Evolutionary conservation across 1,140 invertebrate species (phyloP).

Genomic region (Planococcus citri): DNA sequence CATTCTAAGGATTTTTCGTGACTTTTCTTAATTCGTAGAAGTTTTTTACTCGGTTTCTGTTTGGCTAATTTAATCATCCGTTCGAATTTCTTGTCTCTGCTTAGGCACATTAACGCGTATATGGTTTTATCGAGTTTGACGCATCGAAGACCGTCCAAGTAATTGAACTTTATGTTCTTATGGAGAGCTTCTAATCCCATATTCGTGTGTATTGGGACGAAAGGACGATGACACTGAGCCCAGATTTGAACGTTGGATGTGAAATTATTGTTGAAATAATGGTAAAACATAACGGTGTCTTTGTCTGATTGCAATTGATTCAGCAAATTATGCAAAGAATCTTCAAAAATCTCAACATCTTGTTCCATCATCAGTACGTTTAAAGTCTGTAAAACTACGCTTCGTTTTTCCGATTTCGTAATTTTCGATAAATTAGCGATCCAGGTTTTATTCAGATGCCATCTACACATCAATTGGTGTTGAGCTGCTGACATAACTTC

Average conservation of each 20-base stretch:
- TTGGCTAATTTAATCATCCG: conserved; percentile 5
- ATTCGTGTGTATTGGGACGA: background rate
- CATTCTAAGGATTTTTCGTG: conserved; percentile 3
- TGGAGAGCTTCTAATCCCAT: conserved; percentile 11
- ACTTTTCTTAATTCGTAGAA: background rate
- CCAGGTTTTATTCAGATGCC: conserved; percentile 6
- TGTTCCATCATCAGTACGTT: background rate
- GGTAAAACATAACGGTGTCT: background rate
- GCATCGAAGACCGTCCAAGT: background rate
- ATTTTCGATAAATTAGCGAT: background rate
- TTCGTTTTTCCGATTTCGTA: background rate
- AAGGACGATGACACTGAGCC: background rate
- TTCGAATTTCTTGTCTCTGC: background rate
- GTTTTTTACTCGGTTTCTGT: conserved; percentile 3
- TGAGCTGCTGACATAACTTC: background rate
- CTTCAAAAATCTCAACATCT: background rate
- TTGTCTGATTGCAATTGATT: background rate
- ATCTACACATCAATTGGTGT: background rate
- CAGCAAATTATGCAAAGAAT: background rate
- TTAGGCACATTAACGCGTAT: background rate
- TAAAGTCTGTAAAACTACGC: background rate
- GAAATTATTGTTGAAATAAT: conserved; percentile 6
- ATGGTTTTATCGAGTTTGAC: background rate
- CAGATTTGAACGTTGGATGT: background rate
- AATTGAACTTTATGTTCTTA: conserved; percentile 1